Percentiles rank a stretch among this genome's conserved stretches.
These are phyloP conservation scores for Aphis gossypii DNA, from an alignment of 1,140 invertebrate species.

Conservation along the genomic window DNA sequence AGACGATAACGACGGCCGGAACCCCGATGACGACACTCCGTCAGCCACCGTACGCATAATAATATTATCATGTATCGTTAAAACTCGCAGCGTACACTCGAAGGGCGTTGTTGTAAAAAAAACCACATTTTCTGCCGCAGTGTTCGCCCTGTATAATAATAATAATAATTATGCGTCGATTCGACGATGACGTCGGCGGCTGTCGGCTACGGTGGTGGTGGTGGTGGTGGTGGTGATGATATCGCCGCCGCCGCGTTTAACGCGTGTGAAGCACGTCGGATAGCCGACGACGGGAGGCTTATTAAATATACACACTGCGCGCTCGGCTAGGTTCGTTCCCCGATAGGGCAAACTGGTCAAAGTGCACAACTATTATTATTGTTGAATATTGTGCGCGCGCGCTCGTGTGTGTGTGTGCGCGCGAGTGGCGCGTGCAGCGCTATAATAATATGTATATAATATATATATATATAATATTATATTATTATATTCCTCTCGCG, in stretches of 20 bases:
- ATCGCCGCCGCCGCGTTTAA: neutral
- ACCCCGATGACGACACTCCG: neutral
- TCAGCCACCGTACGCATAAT: neutral
- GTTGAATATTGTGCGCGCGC: neutral
- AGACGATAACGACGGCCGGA: neutral
- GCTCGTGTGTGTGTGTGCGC: neutral
- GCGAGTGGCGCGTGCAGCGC: neutral
- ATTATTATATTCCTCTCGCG: neutral
- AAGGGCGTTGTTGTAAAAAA: neutral
- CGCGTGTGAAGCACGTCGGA: neutral
- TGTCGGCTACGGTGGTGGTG: neutral
- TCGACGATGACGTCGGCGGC: too few species aligned
- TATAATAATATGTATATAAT: neutral
- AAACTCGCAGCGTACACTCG: neutral
- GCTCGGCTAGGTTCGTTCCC: neutral
- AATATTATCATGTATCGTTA: neutral
- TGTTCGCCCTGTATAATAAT: neutral
- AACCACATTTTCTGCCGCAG: constrained; percentile 9
- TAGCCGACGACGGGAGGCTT: constrained; percentile 6
- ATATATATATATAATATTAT: neutral
- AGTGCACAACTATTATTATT: constrained; percentile 53
- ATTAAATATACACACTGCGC: constrained; percentile 16
- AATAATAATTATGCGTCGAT: neutral
- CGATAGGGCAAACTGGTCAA: constrained; percentile 49
- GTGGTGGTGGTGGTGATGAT: neutral